Evolutionary conservation across 2,797 vertebrate species (phyloP).

Genomic region (Simalia tracyae): DNA sequence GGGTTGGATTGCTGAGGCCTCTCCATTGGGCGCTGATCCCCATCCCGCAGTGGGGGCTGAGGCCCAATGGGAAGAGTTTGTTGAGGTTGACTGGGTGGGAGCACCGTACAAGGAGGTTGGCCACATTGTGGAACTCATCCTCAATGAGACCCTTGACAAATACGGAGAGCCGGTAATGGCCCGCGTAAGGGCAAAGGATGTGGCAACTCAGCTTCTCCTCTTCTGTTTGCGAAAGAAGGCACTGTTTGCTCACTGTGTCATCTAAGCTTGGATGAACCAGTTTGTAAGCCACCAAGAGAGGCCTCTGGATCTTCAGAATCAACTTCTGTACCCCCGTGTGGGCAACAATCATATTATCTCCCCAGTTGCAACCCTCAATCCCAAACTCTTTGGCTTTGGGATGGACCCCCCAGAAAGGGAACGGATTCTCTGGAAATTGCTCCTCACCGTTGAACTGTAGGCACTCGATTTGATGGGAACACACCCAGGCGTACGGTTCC

Average conservation of each 20-base stretch:
- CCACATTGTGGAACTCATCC: constrained; percentile 72
- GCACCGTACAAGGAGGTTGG: constrained; percentile 79
- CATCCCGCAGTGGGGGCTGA: constrained; percentile 74
- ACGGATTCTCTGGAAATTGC: constrained; percentile 79
- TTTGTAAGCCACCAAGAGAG: constrained; percentile 76
- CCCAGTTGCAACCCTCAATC: constrained; percentile 66
- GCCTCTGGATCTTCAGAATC: constrained; percentile 69
- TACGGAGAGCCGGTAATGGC: constrained; percentile 78
- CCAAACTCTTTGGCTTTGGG: constrained; percentile 66
- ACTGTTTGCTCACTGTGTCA: constrained; percentile 70
- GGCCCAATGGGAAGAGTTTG: constrained; percentile 73
- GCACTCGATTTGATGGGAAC: constrained; percentile 80
- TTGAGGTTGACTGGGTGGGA: constrained; percentile 61
- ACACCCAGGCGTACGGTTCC: constrained; percentile 76
- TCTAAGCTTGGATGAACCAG: constrained; percentile 72
- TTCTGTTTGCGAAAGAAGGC: constrained; percentile 78
- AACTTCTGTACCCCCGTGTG: constrained; percentile 66
- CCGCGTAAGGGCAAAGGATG: constrained; percentile 72
- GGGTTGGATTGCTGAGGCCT: constrained; percentile 77
- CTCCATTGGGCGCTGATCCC: constrained; percentile 73
- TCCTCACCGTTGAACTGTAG: constrained; percentile 63
- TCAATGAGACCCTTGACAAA: constrained; percentile 78
- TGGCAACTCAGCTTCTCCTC: constrained; percentile 74
- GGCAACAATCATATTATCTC: constrained; percentile 64
- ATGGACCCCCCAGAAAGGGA: constrained; percentile 79